Percentiles rank a stretch among this genome's conserved stretches.
phyloP scores from a whole-genome alignment of 1,140 invertebrate genomes.

The Ruditapes philippinarum region DNA sequence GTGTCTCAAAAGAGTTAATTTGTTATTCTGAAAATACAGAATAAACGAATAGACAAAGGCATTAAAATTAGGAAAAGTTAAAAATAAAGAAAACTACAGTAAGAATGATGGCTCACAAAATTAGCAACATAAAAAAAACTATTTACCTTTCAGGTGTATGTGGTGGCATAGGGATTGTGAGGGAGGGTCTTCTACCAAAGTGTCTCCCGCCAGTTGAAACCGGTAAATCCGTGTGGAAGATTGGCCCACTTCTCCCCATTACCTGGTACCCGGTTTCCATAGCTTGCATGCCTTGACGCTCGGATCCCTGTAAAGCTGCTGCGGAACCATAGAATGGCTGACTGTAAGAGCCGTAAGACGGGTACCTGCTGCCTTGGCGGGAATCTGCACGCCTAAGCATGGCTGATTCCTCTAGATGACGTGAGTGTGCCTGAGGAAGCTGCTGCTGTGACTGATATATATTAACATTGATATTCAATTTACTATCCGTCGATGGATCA shows the following conservation, averaged over 20 bases:
- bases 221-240: conserved; percentile 67
- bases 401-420: conserved; percentile 24
- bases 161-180: conserved; percentile 82
- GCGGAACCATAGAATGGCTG: conserved; percentile 76
- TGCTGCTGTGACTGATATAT: conserved; percentile 54
- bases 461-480: conserved; percentile 57
- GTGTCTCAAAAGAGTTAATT: too few relatives aligned
- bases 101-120: too few relatives aligned
- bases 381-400: conserved; percentile 38
- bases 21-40: too few relatives aligned
- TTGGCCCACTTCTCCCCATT: conserved; percentile 21
- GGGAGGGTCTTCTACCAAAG: conserved; percentile 77
- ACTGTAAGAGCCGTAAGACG: conserved; percentile 71
- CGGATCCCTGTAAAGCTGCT: conserved; percentile 64
- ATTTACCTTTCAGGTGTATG: conserved; percentile 79
- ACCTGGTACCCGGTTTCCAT: conserved; percentile 65
- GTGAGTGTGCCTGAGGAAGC: conserved; percentile 14
- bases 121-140: too few relatives aligned
- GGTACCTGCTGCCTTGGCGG: conserved; percentile 43
- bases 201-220: conserved; percentile 72
- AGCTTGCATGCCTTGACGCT: conserved; percentile 55
- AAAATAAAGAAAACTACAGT: too few relatives aligned
- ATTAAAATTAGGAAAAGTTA: too few relatives aligned
- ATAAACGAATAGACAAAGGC: too few relatives aligned
- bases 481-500: conserved; percentile 46